Base-by-base conservation (phyloP, 1,140 invertebrate species). In the Aphaenogaster rudis region DNA sequence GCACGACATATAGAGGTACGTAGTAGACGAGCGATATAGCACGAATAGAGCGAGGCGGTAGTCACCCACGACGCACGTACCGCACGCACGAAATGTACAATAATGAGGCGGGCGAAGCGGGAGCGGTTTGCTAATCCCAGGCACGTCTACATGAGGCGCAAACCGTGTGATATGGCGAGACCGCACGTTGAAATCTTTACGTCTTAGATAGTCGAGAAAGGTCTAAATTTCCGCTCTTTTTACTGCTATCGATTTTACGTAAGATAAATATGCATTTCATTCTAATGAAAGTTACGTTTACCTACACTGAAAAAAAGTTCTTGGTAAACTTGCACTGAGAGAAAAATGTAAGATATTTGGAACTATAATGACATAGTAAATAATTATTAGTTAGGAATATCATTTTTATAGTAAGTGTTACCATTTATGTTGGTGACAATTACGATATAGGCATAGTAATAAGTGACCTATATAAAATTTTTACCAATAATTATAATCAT, bases 21-120 rank as follows among this genome's bases (percentile, higher is more conserved):
- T 82, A 81, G 36, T 69, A 72, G 36, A 54, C 63, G 33, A 82
- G 69, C 54, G 69, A 84, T 84, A 84, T 76, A 84, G 80, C 80
- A 84, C 80, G 80, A 61, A 74, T 59, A 59, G 67, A 82, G 13
- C 66, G 39, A 59, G 54, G 17, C 79, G 67, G 52, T 71, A 80
- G 78, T 72, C 39, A 28, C 50, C 66, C 64, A 28, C 67, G 78
- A 61, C 39, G 67, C 67, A 48, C 69, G 69, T 66, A 80, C 13
- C 13, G 78, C 61, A 61, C 79, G 79, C 66, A 71, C 66, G 42
- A 74, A 71, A 50, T 8, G 59, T 64, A 64, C 45, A 57, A 52
- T 67, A 67, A 67, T 13, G 64, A 50, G 11, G n/a, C 79, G 5
- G 5, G 3, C 48, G 39, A 21, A 45, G 28, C 45, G 45, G 66